Conservation (phyloP, 64 coral and sea anemone species). For the Astreopora myriophthalma region DNA sequence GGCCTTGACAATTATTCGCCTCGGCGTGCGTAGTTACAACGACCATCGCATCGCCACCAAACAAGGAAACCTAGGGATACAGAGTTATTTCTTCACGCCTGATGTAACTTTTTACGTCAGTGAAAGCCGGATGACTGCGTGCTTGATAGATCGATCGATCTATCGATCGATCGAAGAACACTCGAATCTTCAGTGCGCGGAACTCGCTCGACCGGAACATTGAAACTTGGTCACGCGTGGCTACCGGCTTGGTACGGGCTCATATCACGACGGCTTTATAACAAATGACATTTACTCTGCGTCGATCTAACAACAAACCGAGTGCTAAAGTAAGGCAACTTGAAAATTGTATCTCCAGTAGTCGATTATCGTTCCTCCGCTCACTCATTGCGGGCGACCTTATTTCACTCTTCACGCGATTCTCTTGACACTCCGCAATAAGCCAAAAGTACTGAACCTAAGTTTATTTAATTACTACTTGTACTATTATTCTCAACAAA, state of each 20-base stretch:
- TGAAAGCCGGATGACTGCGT: neutral
- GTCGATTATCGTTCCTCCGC: neutral
- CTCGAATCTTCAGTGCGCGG: neutral
- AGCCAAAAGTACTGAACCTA: neutral
- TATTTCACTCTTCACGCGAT: constrained; percentile 19
- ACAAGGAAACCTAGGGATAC: neutral
- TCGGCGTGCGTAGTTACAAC: neutral
- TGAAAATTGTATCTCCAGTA: constrained; percentile 9
- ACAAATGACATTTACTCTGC: neutral
- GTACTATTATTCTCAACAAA: neutral
- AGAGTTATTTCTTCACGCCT: neutral
- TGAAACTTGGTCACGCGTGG: neutral
- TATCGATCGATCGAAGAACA: neutral
- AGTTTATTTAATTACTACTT: constrained; percentile 1
- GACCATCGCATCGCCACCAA: constrained; percentile 1
- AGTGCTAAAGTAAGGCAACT: neutral
- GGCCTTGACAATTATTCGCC: neutral
- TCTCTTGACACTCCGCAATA: neutral
- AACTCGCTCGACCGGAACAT: constrained; percentile 30
- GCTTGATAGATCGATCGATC: too few species aligned
- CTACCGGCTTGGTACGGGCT: neutral
- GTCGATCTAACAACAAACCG: neutral
- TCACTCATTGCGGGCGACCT: neutral
- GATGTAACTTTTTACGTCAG: neutral
- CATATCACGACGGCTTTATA: neutral